phyloP scores from a whole-genome alignment of 1,140 invertebrate species.

The Dermatophagoides farinae region DNA sequence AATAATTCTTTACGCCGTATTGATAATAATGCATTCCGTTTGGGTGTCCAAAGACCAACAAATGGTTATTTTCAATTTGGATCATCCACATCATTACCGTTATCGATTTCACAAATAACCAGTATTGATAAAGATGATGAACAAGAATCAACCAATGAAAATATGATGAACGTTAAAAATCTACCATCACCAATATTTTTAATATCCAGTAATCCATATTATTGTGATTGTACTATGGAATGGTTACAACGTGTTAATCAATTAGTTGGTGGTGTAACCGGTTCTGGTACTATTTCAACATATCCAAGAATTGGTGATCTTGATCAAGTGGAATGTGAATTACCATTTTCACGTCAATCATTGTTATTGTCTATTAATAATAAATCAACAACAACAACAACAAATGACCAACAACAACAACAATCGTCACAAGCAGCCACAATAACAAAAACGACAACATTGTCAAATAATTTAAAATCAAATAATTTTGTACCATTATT shows the following conservation, averaged over 20 bases:
- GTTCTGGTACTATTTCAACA: slow-evolving; percentile 20
- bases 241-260: slow-evolving; percentile 64
- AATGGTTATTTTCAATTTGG: neutral
- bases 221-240: slow-evolving; percentile 71
- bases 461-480: neutral
- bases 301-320: slow-evolving; percentile 74
- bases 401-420: neutral
- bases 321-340: slow-evolving; percentile 68
- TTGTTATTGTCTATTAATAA: slow-evolving; percentile 31
- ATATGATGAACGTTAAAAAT: no score
- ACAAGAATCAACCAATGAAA: no score
- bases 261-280: neutral
- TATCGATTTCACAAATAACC: neutral
- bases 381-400: neutral
- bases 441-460: no score
- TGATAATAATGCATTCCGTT: slow-evolving; percentile 51
- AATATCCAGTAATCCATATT: slow-evolving; percentile 63
- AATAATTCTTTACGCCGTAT: slow-evolving; percentile 60
- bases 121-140: neutral
- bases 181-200: slow-evolving; percentile 54
- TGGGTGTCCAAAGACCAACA: slow-evolving; percentile 39
- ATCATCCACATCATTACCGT: neutral
- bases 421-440: no score
- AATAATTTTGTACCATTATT: slow-evolving; percentile 45
- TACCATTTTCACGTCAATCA: slow-evolving; percentile 56